Base-by-base conservation (phyloP, 1,140 invertebrate species). In the Drosophila lowei region DNA sequence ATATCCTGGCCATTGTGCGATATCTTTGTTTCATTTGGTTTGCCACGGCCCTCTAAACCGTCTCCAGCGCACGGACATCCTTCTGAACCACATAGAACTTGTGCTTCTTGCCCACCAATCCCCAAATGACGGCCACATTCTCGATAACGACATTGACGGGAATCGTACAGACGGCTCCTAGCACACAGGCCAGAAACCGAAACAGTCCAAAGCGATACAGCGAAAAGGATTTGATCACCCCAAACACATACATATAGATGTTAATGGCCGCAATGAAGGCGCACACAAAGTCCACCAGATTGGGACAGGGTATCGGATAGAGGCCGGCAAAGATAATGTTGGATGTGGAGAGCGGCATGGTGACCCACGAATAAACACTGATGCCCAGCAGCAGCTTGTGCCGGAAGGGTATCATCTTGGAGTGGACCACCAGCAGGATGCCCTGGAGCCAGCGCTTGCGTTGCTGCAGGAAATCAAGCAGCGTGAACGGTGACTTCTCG, bases 51-150 rank as follows among this genome's bases (percentile, higher is more conserved):
- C 21, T 6, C 55, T 89, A 89, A 46, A 90, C 89, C 18, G 89
- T 90, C 66, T 91, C 90, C 43, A 91, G 70, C 7, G 75, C 89
- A 77, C 94, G 93, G n/a, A 95, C 91, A 91, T 97, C 96, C 92
- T 98, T 99, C 85, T 98, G 97, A 7, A 99, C 97, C 73, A 99
- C 95, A 92, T 98, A 98, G 93, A 99, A 99, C 92, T 97, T 97
- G 92, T 98, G 96, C 92, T 98, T 98, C 78, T 98, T 96, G 18
- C 97, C 96, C 72, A 97, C 94, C 28, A 98, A 92, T 6, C 97
- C 97, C 96, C 97, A 98, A 75, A 98, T 95, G 7, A 98, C 97
- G 28, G 97, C 97, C 61, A 98, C 93, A 92, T 98, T 98, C 93
- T 99, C 98, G 70, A 98, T 97, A 44, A 98, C 93, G 65, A 98